phyloP scores from a whole-genome alignment of 2,113 vertebrate genomes.

The Excalfactoria chinensis region DNA sequence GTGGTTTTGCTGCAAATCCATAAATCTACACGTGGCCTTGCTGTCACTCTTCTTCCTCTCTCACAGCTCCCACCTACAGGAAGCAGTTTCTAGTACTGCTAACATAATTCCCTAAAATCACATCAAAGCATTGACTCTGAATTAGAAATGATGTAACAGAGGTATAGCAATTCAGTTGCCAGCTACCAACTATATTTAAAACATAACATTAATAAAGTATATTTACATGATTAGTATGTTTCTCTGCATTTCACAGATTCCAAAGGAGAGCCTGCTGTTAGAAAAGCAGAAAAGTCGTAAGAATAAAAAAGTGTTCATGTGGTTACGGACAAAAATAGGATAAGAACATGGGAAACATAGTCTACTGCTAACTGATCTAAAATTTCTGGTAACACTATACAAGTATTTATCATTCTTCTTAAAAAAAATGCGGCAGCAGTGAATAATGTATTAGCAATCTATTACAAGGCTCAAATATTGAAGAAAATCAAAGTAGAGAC shows the following conservation, averaged over 20 bases:
- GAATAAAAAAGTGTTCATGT: accelerated
- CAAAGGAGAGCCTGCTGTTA: not conserved
- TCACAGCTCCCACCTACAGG: not conserved
- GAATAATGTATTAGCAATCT: not conserved
- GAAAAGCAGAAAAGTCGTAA: not conserved
- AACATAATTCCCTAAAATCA: not conserved
- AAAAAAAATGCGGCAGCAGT: not conserved
- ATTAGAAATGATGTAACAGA: not conserved
- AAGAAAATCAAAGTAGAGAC: not conserved
- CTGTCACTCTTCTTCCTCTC: not conserved
- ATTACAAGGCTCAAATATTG: not conserved
- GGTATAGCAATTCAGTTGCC: not conserved
- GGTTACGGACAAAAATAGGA: not conserved
- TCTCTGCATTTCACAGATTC: not conserved
- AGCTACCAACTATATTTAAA: not conserved
- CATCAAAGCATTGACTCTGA: not conserved
- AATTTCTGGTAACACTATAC: not conserved
- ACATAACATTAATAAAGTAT: not conserved
- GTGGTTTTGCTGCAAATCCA: not conserved
- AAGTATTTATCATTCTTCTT: not conserved
- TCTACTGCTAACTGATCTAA: not conserved
- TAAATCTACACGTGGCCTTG: not conserved
- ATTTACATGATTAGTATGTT: not conserved
- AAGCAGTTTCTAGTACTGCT: not conserved
- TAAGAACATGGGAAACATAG: not conserved